Conservation (phyloP, 2,113 vertebrate genomes). For the Oncorhynchus gorbuscha region DNA sequence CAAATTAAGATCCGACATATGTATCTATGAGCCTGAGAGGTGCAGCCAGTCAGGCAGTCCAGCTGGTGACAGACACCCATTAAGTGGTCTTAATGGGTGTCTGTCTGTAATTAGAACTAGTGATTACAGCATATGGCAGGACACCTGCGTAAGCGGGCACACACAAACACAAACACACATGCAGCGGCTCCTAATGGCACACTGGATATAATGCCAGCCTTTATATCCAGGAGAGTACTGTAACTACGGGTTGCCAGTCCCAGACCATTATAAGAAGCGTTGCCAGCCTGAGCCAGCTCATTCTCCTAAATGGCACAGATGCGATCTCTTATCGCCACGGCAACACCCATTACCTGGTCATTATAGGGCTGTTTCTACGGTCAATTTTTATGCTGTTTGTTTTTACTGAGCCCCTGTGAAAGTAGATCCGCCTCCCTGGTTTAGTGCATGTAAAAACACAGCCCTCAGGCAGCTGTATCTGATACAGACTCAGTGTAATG, state of each 20-base stretch:
- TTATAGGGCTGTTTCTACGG: conserved; percentile 45
- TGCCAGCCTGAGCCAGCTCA: conserved; percentile 26
- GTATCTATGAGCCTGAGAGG: not conserved
- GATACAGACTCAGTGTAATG: not conserved
- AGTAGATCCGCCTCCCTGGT: conserved; percentile 25
- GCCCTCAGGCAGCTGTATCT: not conserved
- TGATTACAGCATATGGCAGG: conserved; percentile 27
- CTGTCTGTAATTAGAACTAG: conserved; percentile 22
- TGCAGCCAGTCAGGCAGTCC: not conserved
- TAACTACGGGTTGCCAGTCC: conserved; percentile 55
- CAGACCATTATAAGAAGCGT: conserved; percentile 65
- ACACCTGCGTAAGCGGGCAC: conserved; percentile 13
- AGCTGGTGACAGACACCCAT: conserved; percentile 15
- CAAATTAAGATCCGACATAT: no score
- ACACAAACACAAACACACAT: conserved; percentile 14
- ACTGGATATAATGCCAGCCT: conserved; percentile 58
- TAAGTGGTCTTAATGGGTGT: conserved; percentile 44
- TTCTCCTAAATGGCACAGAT: conserved; percentile 46
- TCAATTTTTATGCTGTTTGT: conserved; percentile 51
- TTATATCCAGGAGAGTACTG: conserved; percentile 43
- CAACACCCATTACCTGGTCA: conserved; percentile 62
- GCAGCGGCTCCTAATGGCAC: conserved; percentile 5
- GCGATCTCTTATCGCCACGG: conserved; percentile 52
- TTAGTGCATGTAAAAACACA: conserved; percentile 34
- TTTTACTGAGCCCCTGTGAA: conserved; percentile 60